Evolutionary conservation across 2,888 invertebrate species (phyloP), one percentile per base, ranked within the genome.

Genomic region (Acrocera orbiculus): DNA sequence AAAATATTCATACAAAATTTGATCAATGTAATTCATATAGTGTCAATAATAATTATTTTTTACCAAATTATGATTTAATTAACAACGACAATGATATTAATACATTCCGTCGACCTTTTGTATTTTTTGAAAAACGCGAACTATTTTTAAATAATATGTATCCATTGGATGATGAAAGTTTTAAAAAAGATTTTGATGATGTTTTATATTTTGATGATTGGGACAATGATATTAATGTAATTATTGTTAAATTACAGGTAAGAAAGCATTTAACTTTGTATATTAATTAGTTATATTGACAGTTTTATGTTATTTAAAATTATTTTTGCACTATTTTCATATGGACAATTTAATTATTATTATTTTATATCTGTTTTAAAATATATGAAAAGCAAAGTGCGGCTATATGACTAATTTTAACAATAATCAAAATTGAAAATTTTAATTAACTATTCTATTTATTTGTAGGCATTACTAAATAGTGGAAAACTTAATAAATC

Each of bases 401-500:
- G n/a, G n/a, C n/a, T n/a, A n/a, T n/a, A n/a, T n/a, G n/a, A n/a
- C n/a, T n/a, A n/a, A n/a, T n/a, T n/a, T n/a, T 27, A n/a, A n/a
- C n/a, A n/a, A n/a, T n/a, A n/a, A n/a, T n/a, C n/a, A n/a, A n/a
- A 30, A 6, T 30, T 19, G 8, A 14, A 14, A 22, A 4, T 14
- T 22, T 20, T 30, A 13, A 3, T 22, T 7, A 3, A 5, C 4
- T 22, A 22, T 9, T 41, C 44, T 2, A 14, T 48, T 42, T 48
- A 45, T 37, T 45, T 72, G 14, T 63, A 76, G 49, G 70, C 73
- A 2, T 51, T 75, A 9, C 51, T 73, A 27, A 70, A 67, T 23
- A 67, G 66, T 39, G 64, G 64, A 35, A 59, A 65, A 41, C 51
- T 70, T 14, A 64, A 69, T 2, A 56, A 58, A 16, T 66, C 67